Evolutionary conservation across 2,113 vertebrate species (phyloP).

Genomic region (Percopsis transmontana): DNA sequence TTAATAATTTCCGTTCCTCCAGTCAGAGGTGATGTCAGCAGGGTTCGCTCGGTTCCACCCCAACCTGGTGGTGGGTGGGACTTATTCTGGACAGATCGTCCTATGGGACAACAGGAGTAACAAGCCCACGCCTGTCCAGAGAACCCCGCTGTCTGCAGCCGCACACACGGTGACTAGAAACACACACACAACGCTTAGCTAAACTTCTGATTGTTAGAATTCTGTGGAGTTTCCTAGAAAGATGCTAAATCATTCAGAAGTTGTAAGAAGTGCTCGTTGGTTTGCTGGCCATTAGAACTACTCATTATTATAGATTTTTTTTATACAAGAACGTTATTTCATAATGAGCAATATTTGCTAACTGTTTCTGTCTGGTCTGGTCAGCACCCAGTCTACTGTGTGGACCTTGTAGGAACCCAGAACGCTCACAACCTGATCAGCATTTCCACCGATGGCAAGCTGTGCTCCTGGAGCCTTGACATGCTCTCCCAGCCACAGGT

Average conservation of each 20-base stretch:
- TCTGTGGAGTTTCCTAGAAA: too few relatives aligned
- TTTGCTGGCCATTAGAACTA: too few relatives aligned
- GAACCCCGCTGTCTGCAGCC: constrained; percentile 93
- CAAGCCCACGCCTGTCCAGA: constrained; percentile 96
- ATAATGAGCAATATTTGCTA: not conserved
- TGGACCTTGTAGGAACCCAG: constrained; percentile 84
- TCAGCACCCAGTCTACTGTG: constrained; percentile 71
- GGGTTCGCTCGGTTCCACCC: constrained; percentile 98
- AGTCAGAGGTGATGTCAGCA: constrained; percentile 98
- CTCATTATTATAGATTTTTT: too few relatives aligned
- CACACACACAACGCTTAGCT: constrained; percentile 1
- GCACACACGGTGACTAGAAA: constrained; percentile 89
- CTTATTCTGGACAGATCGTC: constrained; percentile 97
- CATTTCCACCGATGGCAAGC: constrained; percentile 96
- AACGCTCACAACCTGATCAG: constrained; percentile 97
- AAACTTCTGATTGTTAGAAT: not conserved
- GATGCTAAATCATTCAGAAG: too few relatives aligned
- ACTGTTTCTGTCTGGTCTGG: not conserved
- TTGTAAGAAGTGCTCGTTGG: too few relatives aligned
- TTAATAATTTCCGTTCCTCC: constrained; percentile 1
- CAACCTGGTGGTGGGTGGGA: constrained; percentile 96
- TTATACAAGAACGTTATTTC: too few relatives aligned
- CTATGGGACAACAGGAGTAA: constrained; percentile 99
- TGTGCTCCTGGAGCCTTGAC: constrained; percentile 97
- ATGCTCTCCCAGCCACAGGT: constrained; percentile 81